phyloP scores from a whole-genome alignment of 2,113 vertebrate genomes.

The Anarrhichthys ocellatus region DNA sequence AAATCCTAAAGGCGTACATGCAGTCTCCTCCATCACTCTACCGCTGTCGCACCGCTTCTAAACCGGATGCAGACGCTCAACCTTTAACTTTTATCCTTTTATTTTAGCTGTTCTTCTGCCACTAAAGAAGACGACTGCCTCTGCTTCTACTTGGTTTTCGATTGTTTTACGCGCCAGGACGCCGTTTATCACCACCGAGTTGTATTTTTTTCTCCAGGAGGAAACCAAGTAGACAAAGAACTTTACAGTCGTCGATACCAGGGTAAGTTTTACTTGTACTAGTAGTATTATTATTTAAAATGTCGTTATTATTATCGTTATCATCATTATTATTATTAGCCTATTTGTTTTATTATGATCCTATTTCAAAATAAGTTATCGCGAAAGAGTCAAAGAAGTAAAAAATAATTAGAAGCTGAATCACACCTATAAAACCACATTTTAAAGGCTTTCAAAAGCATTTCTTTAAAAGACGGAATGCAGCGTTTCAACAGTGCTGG shows the following conservation, averaged over 20 bases:
- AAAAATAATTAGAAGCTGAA: not conserved
- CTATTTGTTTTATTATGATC: not conserved
- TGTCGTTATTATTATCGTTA: constrained; percentile 29
- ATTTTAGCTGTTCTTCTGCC: constrained; percentile 16
- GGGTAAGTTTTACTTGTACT: constrained; percentile 51
- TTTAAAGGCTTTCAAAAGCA: not conserved
- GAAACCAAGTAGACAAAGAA: constrained; percentile 67
- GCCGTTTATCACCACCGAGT: constrained; percentile 40
- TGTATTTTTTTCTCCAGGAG: constrained; percentile 57
- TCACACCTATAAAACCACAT: not conserved
- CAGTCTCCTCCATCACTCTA: constrained; percentile 69
- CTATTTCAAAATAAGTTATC: not conserved
- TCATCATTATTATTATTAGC: not conserved
- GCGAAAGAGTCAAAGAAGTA: not conserved
- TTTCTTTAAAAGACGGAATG: not conserved
- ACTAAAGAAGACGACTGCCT: constrained; percentile 40
- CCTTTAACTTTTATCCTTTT: constrained; percentile 53
- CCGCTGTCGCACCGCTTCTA: constrained; percentile 63
- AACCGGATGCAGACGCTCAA: constrained; percentile 60
- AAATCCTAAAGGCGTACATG: constrained; percentile 78
- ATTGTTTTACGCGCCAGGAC: constrained; percentile 58
- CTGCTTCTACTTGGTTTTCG: constrained; percentile 28
- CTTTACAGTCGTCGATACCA: constrained; percentile 47
- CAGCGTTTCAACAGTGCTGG: not conserved
- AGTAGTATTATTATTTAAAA: constrained; percentile 12